Conservation (phyloP, 2,888 invertebrate species). For the Eristalis tenax region DNA sequence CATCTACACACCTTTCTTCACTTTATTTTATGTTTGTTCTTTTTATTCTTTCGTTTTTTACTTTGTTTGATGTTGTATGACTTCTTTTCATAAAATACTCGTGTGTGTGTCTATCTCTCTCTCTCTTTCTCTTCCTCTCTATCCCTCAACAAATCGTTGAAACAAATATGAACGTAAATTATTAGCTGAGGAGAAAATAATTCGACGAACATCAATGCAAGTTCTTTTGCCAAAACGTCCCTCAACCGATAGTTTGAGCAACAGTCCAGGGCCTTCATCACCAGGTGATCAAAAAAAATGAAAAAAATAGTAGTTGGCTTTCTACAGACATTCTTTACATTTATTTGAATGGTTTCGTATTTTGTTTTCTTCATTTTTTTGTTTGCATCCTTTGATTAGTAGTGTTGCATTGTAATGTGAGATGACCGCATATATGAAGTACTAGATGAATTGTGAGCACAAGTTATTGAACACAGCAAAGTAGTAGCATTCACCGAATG, state of each 20-base stretch:
- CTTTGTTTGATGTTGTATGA: slow-evolving; percentile 29
- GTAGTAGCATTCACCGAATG: slow-evolving; percentile 14
- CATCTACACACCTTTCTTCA: slow-evolving; percentile 25
- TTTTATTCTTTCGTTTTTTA: slow-evolving; percentile 8
- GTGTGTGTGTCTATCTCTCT: slow-evolving; percentile 8
- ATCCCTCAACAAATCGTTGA: slow-evolving; percentile 21
- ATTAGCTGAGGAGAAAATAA: slow-evolving; percentile 80
- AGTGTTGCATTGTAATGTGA: slow-evolving; percentile 29
- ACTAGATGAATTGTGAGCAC: background rate
- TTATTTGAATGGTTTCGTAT: slow-evolving; percentile 30
- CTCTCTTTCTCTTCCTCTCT: slow-evolving; percentile 13
- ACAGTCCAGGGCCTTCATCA: slow-evolving; percentile 84
- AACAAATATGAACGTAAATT: slow-evolving; percentile 37
- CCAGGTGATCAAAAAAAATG: slow-evolving; percentile 81
- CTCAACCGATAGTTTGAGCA: slow-evolving; percentile 84
- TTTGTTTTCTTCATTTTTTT: background rate
- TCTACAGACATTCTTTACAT: background rate
- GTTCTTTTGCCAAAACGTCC: slow-evolving; percentile 83
- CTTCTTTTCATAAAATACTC: slow-evolving; percentile 16
- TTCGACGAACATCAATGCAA: slow-evolving; percentile 82
- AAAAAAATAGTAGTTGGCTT: slow-evolving; percentile 52
- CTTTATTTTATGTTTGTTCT: background rate
- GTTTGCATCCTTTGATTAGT: slow-evolving; percentile 47
- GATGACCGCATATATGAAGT: background rate
- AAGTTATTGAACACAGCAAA: background rate